Base-by-base conservation (phyloP, 30 jellyfish, hydroid and myxozoan genomes). In the Chrysaora quinquecirrha region DNA sequence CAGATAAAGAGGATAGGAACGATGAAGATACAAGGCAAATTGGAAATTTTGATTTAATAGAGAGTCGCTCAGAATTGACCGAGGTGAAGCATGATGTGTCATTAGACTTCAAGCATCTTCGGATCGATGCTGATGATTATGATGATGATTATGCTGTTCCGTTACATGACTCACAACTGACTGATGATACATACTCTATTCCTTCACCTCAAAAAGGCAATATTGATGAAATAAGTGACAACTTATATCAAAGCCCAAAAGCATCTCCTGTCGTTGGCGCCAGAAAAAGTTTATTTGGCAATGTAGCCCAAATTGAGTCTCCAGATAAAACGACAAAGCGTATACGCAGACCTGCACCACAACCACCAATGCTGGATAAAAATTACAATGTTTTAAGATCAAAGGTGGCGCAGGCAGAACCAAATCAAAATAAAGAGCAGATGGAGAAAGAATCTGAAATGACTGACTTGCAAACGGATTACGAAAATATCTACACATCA, bases 311-410 rank as follows among this genome's bases (percentile, higher is more conserved):
- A 25, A 34, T 32, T 23, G 82, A 16, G 43, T 34, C 67, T 2
- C 16, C 66, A 9, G 82, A 70, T 1, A 78, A 50, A 24, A 34
- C 61, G 34, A 25, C 29, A 9, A 82, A 69, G 34, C 84, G 73
- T 3, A 27, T 48, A 12, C 92, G 92, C 38, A 74, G 85, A 34
- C 85, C 92, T 11, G 73, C 86, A 20, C 92, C 92, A 7, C 79
- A 62, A 27, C 92, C 92, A 1, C 92, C 92, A 30, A 25, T 21
- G 43, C 18, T 69, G 11, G 92, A 82, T 23, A 33, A 10, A 31
- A 79, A 79, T 79, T 64, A 22, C 33, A 63, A 64, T 46, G 64
- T 69, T 14, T 22, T 64, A 47, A 75, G 83, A 6, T 43, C 90
- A 1, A 80, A 66, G 34, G 64, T 38, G 11, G 48, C 90, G 1